These are phyloP conservation scores for Corbicula japonica DNA, from an alignment of 2,888 invertebrate species.

Conservation along the genomic window DNA sequence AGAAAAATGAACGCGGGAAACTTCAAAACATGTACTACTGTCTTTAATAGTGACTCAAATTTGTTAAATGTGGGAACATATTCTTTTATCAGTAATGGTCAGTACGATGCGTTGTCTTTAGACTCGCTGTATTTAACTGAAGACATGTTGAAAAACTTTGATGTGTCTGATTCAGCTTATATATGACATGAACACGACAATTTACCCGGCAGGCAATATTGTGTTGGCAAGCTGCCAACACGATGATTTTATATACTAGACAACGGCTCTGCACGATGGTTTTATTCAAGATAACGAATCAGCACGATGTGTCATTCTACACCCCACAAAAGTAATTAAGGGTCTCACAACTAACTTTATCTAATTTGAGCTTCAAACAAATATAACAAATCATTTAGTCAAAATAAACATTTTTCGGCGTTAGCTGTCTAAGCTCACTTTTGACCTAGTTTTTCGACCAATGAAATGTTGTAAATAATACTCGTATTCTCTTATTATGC, in stretches of 20 bases:
- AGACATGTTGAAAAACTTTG: constrained; percentile 69
- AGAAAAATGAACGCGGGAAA: constrained; percentile 39
- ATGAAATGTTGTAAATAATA: too few species aligned
- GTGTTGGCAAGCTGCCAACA: neutral
- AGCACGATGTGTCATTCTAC: neutral
- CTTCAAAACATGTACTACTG: constrained; percentile 59
- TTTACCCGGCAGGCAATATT: neutral
- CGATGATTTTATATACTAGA: neutral
- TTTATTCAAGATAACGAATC: neutral
- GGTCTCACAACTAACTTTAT: neutral
- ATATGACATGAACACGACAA: constrained; percentile 29
- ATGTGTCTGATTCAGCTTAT: constrained; percentile 59
- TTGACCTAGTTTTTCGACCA: too few species aligned
- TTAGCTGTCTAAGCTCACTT: too few species aligned
- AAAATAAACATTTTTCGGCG: too few species aligned
- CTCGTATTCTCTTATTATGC: too few species aligned
- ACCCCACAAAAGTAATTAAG: neutral
- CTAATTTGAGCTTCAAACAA: neutral
- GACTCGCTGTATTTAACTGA: constrained; percentile 70
- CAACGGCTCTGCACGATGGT: neutral
- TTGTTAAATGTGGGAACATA: constrained; percentile 50
- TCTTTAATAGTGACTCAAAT: constrained; percentile 71
- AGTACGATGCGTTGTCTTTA: constrained; percentile 53
- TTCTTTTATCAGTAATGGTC: constrained; percentile 38
- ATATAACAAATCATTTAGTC: too few species aligned